Evolutionary conservation across 1,140 invertebrate genomes (phyloP).

Genomic region (Tetranychus urticae): DNA sequence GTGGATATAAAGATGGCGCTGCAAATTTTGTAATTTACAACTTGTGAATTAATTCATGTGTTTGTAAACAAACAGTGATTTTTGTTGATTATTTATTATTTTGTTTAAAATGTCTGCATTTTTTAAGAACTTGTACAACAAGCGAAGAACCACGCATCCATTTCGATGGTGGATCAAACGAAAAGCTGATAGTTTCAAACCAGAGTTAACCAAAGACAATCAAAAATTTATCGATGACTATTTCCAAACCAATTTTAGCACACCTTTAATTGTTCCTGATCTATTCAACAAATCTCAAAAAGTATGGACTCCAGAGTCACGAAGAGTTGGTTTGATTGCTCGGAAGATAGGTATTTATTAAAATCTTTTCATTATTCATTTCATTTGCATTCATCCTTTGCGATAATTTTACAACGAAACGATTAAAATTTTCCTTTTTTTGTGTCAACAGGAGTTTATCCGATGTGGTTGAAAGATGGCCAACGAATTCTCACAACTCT

Average conservation of each 20-base stretch:
- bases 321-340: constrained; percentile 60
- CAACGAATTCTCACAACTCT: constrained; percentile 48
- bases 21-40: not conserved
- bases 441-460: constrained; percentile 26
- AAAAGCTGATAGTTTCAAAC: constrained; percentile 18
- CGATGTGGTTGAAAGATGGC: constrained; percentile 72
- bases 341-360: constrained; percentile 56
- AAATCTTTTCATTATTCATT: not conserved
- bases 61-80: too few species aligned
- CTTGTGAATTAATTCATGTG: not conserved
- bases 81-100: too few species aligned
- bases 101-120: too few species aligned
- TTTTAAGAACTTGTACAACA: constrained; percentile 1
- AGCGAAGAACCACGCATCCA: constrained; percentile 15
- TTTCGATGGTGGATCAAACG: constrained; percentile 13
- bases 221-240: constrained; percentile 54
- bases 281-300: constrained; percentile 23
- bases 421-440: too few species aligned
- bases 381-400: too few species aligned
- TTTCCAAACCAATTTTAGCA: constrained; percentile 32
- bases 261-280: constrained; percentile 28
- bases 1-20: not conserved
- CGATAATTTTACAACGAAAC: too few species aligned
- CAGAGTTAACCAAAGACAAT: constrained; percentile 51
- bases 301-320: constrained; percentile 35